Percentiles rank a stretch among this genome's conserved stretches.
phyloP scores from a whole-genome alignment of 2,888 invertebrate species.

The Nezara viridula region DNA sequence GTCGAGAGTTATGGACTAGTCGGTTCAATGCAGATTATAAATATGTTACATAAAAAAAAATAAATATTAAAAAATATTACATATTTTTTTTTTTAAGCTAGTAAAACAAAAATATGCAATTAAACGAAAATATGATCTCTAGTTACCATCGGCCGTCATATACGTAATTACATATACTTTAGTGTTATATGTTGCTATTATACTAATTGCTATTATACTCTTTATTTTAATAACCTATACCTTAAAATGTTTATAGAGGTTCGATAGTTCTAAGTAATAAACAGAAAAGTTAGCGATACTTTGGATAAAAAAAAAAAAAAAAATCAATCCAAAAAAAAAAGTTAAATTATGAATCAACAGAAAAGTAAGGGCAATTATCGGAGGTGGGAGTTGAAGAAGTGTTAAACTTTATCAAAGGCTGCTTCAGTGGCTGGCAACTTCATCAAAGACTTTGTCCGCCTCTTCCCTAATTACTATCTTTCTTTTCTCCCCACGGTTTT shows the following conservation, averaged over 20 bases:
- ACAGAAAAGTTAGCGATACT: not conserved
- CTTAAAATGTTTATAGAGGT: not conserved
- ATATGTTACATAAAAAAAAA: no score
- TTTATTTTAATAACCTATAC: no score
- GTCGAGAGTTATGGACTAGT: no score
- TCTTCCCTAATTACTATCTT: constrained; percentile 32
- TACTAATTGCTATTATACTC: no score
- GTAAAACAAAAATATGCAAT: no score
- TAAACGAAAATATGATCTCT: no score
- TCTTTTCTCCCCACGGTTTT: not conserved
- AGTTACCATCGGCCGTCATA: no score
- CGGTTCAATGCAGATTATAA: no score
- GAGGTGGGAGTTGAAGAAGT: constrained; percentile 17
- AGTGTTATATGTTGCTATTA: no score
- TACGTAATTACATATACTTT: no score
- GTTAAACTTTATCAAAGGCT: constrained; percentile 1
- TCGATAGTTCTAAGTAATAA: not conserved
- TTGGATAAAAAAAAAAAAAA: not conserved
- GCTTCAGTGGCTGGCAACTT: constrained; percentile 1
- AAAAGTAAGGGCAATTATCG: constrained; percentile 15
- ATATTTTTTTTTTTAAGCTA: no score
- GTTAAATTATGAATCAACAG: constrained; percentile 38
- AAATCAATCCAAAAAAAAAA: not conserved
- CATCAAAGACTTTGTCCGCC: constrained; percentile 7
- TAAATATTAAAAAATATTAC: no score